Base-by-base conservation (phyloP, 2,797 vertebrate genomes). In the Scleropages formosus region DNA sequence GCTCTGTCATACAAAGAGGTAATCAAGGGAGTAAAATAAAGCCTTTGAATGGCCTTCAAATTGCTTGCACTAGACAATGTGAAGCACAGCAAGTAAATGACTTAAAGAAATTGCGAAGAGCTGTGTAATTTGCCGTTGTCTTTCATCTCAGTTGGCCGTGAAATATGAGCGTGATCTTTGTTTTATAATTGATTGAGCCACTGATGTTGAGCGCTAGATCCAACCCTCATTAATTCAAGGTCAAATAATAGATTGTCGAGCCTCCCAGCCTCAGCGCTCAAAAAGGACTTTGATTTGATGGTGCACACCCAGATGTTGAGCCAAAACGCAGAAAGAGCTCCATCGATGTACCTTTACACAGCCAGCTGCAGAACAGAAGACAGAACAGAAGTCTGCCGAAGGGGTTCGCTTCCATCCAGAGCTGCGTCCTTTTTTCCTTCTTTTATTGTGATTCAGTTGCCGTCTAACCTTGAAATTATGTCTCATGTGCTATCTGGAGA, bases 141-240 rank as follows among this genome's bases (percentile, higher is more conserved):
- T 89, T 88, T 90, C 89, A 91, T 90, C 87, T 90, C 86, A 85
- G 81, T 84, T 86, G 87, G 88, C 89, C 87, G 88, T 89, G 86
- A 88, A 89, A 88, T 89, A 88, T 86, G 83, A 85, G 87, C 87
- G 85, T 87, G 87, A 88, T 85, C 83, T 26, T 18, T 39, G 31
- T 61, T 73, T 65, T 76, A 47, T 77, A 76, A 59, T 62, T 72
- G 51, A 59, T 61, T 24, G 61, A 73, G 56, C 18, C 47, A 15
- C 18, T 39, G 13, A 78, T 39, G 31, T 65, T 20, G 72, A 61
- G 49, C 67, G 58, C 69, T 51, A 56, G 65, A 74, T 74, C 18
- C 31, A 27, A 73, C 39, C 70, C 72, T 53, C 65, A 70, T 74
- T 78, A 78, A 74, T 74, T 74, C 18, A 65, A 59, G 63, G 77